Evolutionary conservation across 2,888 invertebrate genomes (phyloP).

Genomic region (Periphyllus acericola): DNA sequence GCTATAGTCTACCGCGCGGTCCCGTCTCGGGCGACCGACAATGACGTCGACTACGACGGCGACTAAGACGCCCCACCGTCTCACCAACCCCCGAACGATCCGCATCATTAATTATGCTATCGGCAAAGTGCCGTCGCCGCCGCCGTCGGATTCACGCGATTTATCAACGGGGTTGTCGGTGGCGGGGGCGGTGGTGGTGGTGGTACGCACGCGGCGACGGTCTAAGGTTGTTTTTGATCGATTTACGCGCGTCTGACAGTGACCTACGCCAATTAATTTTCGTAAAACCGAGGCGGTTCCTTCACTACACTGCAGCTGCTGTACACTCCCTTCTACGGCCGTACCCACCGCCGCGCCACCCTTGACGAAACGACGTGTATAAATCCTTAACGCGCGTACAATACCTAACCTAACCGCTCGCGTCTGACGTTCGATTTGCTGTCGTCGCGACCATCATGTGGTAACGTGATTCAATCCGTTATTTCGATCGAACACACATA

Average conservation of each 20-base stretch:
- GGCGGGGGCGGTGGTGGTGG: not conserved
- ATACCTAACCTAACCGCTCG: no score
- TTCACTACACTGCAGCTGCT: not conserved
- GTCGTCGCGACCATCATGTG: no score
- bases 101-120: constrained; percentile 37
- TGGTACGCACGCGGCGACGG: no score
- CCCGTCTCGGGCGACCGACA: not conserved
- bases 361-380: no score
- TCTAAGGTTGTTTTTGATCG: constrained; percentile 11
- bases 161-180: not conserved
- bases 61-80: not conserved
- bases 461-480: no score
- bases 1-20: not conserved
- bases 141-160: constrained; percentile 22
- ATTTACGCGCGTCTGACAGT: constrained; percentile 41
- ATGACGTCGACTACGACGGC: not conserved
- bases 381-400: no score
- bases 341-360: not conserved
- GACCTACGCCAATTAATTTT: constrained; percentile 58
- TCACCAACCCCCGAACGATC: no score
- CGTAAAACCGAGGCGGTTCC: constrained; percentile 31
- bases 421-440: no score
- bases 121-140: constrained; percentile 30
- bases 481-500: no score
- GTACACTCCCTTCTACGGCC: not conserved